Evolutionary conservation across 2,113 vertebrate genomes (phyloP), one percentile per base, ranked within the genome.

Genomic region (Istiophorus platypterus): DNA sequence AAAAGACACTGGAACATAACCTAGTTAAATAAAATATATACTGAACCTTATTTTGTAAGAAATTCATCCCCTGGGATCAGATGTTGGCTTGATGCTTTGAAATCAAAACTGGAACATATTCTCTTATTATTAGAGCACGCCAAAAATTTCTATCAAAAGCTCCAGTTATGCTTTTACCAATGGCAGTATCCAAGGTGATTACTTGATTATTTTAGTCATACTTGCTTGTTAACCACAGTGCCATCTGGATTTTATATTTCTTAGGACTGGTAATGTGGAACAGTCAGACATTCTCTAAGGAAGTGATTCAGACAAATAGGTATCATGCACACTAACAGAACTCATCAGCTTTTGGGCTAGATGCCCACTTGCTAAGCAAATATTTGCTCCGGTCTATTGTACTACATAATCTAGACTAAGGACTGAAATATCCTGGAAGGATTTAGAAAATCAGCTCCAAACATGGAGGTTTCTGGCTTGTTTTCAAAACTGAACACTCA

Each of bases 231-330:
- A 75, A 65, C 63, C 57, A 59, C 54, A 81, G 58, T 69, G 54
- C 34, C 75, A 64, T 78, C 26, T 76, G 70, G 72, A 59, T 85
- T 81, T 81, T 62, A 54, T 47, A 57, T 73, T 80, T 78, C 29
- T 64, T 64, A 18, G 74, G 34, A 76, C 17, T 27, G 66, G 27
- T 67, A 62, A 49, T 42, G 73, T 72, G 67, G 51, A 80, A 26
- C 67, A 76, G 47, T 56, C 49, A 61, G 34, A 9, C 37, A 37
- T 75, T 65, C 41, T 68, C n/a, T 51, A 13, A 80, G 76, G 52
- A 80, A 24, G 34, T 45, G 68, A 72, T 71, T 71, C 22, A 62
- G 76, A 70, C 63, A 77, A 68, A 80, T 71, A 72, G 34, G 56
- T 37, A 66, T 68, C 34, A 34, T 18, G 18, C 68, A 74, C 78